Conservation (phyloP, 2,888 invertebrate species). For the Drosophila imparisetae region DNA sequence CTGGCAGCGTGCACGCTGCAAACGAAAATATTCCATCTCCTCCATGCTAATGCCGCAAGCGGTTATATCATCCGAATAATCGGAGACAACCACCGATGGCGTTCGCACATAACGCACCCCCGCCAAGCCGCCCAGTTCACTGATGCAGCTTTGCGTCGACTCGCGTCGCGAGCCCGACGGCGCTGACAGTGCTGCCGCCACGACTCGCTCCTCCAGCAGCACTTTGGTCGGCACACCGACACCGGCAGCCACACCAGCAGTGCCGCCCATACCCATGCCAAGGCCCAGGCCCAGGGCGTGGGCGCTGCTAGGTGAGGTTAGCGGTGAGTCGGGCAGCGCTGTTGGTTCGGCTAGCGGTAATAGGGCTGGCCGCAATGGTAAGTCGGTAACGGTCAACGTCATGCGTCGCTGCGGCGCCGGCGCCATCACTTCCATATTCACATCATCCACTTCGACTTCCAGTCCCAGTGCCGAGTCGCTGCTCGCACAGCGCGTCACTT, state of each 20-base stretch:
- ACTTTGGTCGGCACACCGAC: constrained; percentile 84
- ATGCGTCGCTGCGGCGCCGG: constrained; percentile 74
- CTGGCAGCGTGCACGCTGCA: constrained; percentile 83
- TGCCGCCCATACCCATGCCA: background rate
- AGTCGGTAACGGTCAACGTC: constrained; percentile 84
- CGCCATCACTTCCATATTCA: constrained; percentile 45
- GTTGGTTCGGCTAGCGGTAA: constrained; percentile 84
- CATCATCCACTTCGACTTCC: constrained; percentile 80
- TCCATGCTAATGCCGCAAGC: constrained; percentile 86
- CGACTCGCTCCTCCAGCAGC: constrained; percentile 86
- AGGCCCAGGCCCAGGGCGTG: background rate
- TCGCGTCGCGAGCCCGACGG: constrained; percentile 85
- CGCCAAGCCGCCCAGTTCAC: constrained; percentile 85
- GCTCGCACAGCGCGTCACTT: constrained; percentile 83
- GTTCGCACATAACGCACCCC: constrained; percentile 89
- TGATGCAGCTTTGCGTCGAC: constrained; percentile 84
- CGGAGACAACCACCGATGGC: constrained; percentile 94
- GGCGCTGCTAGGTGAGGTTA: constrained; percentile 61
- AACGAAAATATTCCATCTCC: constrained; percentile 87
- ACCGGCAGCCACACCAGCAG: background rate
- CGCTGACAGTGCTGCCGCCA: constrained; percentile 85
- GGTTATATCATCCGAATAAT: constrained; percentile 91
- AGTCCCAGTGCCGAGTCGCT: constrained; percentile 84
- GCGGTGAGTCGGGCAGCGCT: constrained; percentile 82
- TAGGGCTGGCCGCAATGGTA: constrained; percentile 83